Evolutionary conservation across 2,113 vertebrate genomes (phyloP).

Genomic region (Datnioides undecimradiatus): DNA sequence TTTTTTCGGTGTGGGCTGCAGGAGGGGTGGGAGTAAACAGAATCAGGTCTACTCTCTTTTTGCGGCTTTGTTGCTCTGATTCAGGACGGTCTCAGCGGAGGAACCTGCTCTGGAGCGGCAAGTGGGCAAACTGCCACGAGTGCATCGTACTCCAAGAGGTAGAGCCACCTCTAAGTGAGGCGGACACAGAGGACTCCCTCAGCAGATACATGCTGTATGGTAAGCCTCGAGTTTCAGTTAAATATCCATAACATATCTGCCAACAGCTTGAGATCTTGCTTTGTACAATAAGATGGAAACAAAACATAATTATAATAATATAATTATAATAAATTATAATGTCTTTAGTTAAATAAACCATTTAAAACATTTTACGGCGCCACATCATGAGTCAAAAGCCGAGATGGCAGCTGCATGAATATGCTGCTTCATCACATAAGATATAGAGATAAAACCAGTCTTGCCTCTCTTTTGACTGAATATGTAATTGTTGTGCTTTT

Average conservation of each 20-base stretch:
- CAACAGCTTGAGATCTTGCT: neutral
- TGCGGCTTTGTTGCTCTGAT: neutral
- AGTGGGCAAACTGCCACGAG: conserved; percentile 49
- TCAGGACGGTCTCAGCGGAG: conserved; percentile 43
- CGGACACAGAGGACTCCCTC: conserved; percentile 43
- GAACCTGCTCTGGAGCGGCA: conserved; percentile 63
- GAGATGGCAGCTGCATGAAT: neutral
- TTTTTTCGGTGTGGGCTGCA: no score
- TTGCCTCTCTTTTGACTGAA: no score
- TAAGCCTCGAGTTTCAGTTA: conserved; percentile 21
- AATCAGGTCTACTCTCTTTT: no score
- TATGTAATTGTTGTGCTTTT: no score
- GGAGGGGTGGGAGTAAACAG: no score
- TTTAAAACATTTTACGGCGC: neutral
- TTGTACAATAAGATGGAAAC: no score
- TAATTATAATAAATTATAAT: no score
- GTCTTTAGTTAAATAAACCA: no score
- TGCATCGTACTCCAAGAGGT: conserved; percentile 73
- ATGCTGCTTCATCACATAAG: neutral
- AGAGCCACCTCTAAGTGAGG: conserved; percentile 37
- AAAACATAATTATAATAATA: no score
- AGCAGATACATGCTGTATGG: conserved; percentile 70
- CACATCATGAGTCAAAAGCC: neutral
- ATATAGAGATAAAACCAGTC: neutral
- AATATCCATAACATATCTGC: neutral